Conservation (phyloP, 2,113 vertebrate species). For the Nematolebias whitei region DNA sequence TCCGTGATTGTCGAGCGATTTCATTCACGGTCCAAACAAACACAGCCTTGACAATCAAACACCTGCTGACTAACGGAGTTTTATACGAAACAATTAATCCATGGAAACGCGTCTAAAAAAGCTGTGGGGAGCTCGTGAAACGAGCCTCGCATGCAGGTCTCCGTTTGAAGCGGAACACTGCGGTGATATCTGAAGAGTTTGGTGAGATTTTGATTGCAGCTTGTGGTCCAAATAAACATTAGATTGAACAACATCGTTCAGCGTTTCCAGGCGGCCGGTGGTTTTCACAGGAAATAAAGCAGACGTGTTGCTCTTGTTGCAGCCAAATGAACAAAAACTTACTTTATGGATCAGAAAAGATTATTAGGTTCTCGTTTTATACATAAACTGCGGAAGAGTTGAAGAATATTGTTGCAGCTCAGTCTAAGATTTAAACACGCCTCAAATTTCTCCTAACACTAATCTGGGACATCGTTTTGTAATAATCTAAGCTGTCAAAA, state of each 20-base stretch:
- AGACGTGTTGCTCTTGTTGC: slow-evolving; percentile 11
- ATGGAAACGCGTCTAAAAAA: slow-evolving; percentile 46
- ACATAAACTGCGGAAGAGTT: no score
- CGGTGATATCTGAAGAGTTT: slow-evolving; percentile 47
- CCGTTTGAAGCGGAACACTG: slow-evolving; percentile 48
- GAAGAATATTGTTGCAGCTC: no score
- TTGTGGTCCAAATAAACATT: slow-evolving; percentile 61
- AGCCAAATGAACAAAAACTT: slow-evolving; percentile 9
- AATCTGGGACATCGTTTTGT: no score
- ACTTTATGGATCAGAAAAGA: background rate
- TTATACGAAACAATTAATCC: slow-evolving; percentile 46
- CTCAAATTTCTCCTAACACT: no score
- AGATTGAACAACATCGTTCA: slow-evolving; percentile 64
- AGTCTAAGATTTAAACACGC: no score
- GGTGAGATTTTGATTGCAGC: slow-evolving; percentile 59
- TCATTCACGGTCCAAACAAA: no score
- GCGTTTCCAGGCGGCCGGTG: slow-evolving; percentile 43
- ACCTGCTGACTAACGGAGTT: background rate
- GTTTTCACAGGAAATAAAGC: slow-evolving; percentile 32
- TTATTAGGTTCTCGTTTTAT: background rate
- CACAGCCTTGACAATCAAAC: background rate
- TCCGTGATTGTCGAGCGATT: no score
- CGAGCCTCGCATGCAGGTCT: slow-evolving; percentile 37
- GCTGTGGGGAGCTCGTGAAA: slow-evolving; percentile 41
- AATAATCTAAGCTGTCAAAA: no score